Evolutionary conservation across 2,113 vertebrate genomes (phyloP).

Genomic region (Limanda limanda): DNA sequence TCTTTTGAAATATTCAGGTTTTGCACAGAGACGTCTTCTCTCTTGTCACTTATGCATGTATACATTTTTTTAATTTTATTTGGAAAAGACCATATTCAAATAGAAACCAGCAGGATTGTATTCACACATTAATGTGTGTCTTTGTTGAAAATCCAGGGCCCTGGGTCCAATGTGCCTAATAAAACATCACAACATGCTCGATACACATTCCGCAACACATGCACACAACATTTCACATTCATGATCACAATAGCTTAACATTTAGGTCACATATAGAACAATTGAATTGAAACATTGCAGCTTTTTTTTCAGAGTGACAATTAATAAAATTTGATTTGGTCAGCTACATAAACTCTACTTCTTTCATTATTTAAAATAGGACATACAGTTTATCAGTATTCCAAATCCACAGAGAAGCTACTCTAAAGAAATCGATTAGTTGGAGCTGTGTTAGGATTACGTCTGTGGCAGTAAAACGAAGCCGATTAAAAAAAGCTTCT

Average conservation of each 20-base stretch:
- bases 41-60: background rate
- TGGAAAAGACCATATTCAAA: slow-evolving; percentile 7
- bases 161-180: slow-evolving; percentile 19
- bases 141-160: slow-evolving; percentile 11
- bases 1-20: slow-evolving; percentile 42
- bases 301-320: slow-evolving; percentile 29
- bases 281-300: slow-evolving; percentile 8
- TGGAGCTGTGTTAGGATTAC: slow-evolving; percentile 32
- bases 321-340: slow-evolving; percentile 30
- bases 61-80: background rate
- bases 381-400: slow-evolving; percentile 25
- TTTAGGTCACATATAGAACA: slow-evolving; percentile 50
- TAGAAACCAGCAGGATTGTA: background rate
- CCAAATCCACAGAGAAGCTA: slow-evolving; percentile 25
- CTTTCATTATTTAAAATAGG: slow-evolving; percentile 26
- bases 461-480: slow-evolving; percentile 58
- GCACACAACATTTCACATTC: slow-evolving; percentile 63
- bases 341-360: slow-evolving; percentile 39
- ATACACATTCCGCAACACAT: slow-evolving; percentile 52
- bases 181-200: slow-evolving; percentile 35
- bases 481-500: slow-evolving; percentile 47
- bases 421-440: slow-evolving; percentile 39
- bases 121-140: background rate
- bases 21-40: slow-evolving; percentile 1
- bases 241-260: slow-evolving; percentile 56